phyloP scores from a whole-genome alignment of 2,113 vertebrate genomes.

The Corythaixoides concolor region DNA sequence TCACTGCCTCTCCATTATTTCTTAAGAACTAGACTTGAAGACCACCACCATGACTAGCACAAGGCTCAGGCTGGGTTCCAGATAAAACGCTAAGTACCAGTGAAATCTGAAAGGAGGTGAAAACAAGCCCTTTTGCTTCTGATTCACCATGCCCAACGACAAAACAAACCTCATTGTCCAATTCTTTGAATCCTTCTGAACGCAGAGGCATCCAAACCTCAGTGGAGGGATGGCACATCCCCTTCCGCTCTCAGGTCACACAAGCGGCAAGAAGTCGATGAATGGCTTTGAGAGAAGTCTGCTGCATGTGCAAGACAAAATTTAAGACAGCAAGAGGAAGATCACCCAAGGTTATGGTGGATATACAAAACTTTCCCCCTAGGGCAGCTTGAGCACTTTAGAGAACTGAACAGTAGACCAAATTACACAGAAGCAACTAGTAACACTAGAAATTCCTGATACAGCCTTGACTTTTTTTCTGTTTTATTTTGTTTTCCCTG shows the following conservation, averaged over 20 bases:
- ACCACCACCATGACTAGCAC: neutral
- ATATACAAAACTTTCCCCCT: neutral
- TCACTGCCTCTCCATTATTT: neutral
- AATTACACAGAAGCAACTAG: neutral
- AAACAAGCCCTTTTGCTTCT: neutral
- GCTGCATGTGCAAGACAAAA: neutral
- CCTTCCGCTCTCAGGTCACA: neutral
- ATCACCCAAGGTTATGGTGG: neutral
- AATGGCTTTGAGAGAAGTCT: neutral
- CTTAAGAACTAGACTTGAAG: neutral
- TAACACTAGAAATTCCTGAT: neutral
- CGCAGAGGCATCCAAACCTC: neutral
- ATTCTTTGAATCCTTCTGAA: neutral
- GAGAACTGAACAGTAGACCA: neutral
- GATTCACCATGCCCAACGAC: neutral
- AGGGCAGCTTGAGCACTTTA: neutral
- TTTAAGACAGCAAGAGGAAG: neutral
- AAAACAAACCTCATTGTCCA: neutral
- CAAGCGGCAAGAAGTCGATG: neutral
- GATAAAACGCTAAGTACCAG: neutral
- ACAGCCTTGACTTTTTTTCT: neutral
- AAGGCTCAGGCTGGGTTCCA: neutral
- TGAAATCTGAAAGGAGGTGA: neutral
- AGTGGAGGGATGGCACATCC: neutral
- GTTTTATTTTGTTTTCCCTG: neutral